Evolutionary conservation across 2,797 vertebrate genomes (phyloP).

Genomic region (Poliocrania exsul): DNA sequence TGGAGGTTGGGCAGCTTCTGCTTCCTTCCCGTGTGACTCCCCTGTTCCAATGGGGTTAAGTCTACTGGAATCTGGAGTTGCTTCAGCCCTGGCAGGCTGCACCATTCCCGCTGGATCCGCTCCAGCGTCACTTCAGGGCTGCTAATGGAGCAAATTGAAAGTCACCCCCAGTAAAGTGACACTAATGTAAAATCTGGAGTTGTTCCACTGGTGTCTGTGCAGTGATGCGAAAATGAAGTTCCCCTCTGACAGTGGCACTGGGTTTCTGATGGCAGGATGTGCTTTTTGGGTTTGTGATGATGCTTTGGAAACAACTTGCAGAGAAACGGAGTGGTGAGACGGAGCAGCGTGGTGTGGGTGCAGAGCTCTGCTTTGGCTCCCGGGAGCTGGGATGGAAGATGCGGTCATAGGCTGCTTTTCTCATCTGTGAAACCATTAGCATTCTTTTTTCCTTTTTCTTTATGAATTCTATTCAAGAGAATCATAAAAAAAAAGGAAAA

Average conservation of each 20-base stretch:
- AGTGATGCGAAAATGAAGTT: background rate
- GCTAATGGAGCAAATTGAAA: slow-evolving; percentile 8
- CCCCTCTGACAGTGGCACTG: background rate
- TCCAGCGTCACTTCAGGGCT: background rate
- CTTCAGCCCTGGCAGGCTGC: background rate
- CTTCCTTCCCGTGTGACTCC: background rate
- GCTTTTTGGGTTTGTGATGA: background rate
- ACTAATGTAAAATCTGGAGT: background rate
- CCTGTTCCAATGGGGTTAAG: background rate
- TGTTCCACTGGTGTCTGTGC: background rate
- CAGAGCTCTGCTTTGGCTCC: background rate
- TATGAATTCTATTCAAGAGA: background rate
- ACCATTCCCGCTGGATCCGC: rapidly evolving
- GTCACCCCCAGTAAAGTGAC: background rate
- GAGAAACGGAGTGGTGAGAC: rapidly evolving
- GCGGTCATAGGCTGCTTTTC: background rate
- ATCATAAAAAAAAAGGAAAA: rapidly evolving
- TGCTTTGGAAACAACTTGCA: background rate
- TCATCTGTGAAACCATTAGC: background rate
- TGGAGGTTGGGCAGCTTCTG: background rate
- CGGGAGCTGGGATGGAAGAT: background rate
- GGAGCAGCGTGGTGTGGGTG: rapidly evolving
- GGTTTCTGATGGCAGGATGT: background rate
- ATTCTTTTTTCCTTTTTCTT: background rate
- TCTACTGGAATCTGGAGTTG: background rate